phyloP scores from a whole-genome alignment of 1,140 invertebrate genomes.

The Lordiphosa stackelbergi region DNA sequence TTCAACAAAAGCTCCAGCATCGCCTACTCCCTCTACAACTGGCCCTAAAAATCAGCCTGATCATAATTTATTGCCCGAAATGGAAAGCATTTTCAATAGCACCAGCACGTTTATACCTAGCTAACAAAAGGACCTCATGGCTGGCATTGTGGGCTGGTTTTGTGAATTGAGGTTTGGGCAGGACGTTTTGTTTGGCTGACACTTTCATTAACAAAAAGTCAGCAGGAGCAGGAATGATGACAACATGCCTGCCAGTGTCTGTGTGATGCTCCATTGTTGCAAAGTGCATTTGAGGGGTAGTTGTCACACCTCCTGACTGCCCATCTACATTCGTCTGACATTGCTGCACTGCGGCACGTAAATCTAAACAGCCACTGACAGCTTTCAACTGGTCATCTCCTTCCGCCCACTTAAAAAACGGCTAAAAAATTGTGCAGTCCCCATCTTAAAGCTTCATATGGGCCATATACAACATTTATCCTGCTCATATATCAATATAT shows the following conservation, averaged over 20 bases:
- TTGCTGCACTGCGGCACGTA: conserved; percentile 71
- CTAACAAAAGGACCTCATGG: conserved; percentile 19
- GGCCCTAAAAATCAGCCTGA: conserved; percentile 57
- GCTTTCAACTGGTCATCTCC: conserved; percentile 54
- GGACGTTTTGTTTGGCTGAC: conserved; percentile 62
- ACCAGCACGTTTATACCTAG: conserved; percentile 6
- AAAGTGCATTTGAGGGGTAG: conserved; percentile 50
- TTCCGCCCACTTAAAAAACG: conserved; percentile 45
- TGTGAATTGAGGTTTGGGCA: conserved; percentile 16
- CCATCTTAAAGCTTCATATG: conserved; percentile 55
- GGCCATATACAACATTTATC: conserved; percentile 37
- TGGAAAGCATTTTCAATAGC: conserved; percentile 34
- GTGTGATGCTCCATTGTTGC: conserved; percentile 65
- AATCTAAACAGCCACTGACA: conserved; percentile 73
- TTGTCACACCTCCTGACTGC: conserved; percentile 48
- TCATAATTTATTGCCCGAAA: conserved; percentile 69
- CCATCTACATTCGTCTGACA: conserved; percentile 46
- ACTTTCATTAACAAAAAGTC: conserved; percentile 75
- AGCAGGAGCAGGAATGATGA: conserved; percentile 46
- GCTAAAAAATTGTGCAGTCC: conserved; percentile 38
- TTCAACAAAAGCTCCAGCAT: too few relatives aligned
- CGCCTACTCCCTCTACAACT: conserved; percentile 4
- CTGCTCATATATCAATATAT: conserved; percentile 56
- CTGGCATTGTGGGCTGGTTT: conserved; percentile 1
- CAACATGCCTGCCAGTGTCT: conserved; percentile 40